Conservation (phyloP, 2,888 invertebrate genomes). For the Bombylius major region DNA sequence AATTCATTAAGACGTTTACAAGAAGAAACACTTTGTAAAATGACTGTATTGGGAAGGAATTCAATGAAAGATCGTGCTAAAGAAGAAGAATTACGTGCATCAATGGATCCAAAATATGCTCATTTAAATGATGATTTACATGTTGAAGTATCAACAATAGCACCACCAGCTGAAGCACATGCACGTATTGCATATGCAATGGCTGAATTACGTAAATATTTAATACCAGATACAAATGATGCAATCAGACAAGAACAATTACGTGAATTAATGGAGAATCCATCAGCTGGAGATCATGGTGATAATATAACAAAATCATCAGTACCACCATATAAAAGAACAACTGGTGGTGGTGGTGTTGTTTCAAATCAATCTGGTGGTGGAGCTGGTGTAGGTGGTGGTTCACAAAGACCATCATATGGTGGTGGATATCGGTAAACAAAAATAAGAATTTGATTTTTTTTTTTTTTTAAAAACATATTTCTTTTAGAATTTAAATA, state of each 20-base stretch:
- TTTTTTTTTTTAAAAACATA: neutral
- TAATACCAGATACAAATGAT: conserved; percentile 54
- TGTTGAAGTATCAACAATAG: conserved; percentile 76
- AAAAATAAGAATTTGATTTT: neutral
- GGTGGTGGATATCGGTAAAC: neutral
- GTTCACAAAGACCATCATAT: conserved; percentile 12
- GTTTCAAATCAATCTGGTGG: no score
- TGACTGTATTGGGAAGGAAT: conserved; percentile 84
- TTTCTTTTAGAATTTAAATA: no score
- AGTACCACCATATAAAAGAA: conserved; percentile 8
- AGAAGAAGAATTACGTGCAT: conserved; percentile 67
- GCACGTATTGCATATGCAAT: conserved; percentile 75
- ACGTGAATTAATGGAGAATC: conserved; percentile 51
- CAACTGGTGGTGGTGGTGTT: neutral
- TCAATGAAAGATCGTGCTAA: conserved; percentile 84
- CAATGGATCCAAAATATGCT: conserved; percentile 76
- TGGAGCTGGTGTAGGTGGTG: no score
- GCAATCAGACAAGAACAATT: conserved; percentile 75
- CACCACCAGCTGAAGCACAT: conserved; percentile 75
- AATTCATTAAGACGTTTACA: conserved; percentile 84
- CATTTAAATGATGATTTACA: conserved; percentile 81
- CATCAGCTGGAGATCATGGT: conserved; percentile 19
- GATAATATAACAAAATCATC: conserved; percentile 25
- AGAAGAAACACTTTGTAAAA: conserved; percentile 90
- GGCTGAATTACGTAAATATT: conserved; percentile 59